phyloP scores from a whole-genome alignment of 1,140 invertebrate species.

The Neodiprion fabricii region DNA sequence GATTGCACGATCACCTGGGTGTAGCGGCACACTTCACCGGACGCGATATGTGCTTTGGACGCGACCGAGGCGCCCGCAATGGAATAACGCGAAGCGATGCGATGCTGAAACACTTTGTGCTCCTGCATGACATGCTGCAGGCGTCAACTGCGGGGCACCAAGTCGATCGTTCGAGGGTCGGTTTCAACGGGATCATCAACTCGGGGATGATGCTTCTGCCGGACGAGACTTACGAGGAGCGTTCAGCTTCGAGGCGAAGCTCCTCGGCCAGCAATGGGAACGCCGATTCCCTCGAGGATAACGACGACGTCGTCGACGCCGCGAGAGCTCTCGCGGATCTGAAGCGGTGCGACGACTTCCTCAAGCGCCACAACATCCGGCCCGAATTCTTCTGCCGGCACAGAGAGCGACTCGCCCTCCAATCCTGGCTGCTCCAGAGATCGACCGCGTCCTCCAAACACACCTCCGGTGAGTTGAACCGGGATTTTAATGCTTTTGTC shows the following conservation, averaged over 20 bases:
- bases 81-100: neutral
- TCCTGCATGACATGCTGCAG: neutral
- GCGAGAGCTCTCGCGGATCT: constrained; percentile 63
- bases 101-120: constrained; percentile 5
- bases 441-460: constrained; percentile 39
- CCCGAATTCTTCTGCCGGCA: constrained; percentile 71
- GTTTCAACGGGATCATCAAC: constrained; percentile 17
- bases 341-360: constrained; percentile 68
- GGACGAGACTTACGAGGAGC: constrained; percentile 72
- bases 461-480: constrained; percentile 42
- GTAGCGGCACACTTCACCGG: neutral
- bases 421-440: constrained; percentile 58
- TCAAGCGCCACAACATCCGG: constrained; percentile 68
- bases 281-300: constrained; percentile 15
- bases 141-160: neutral
- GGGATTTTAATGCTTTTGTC: neutral
- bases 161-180: neutral
- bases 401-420: constrained; percentile 61
- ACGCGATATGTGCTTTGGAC: constrained; percentile 4
- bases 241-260: constrained; percentile 36
- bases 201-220: constrained; percentile 66
- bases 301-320: constrained; percentile 54
- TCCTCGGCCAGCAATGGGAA: constrained; percentile 20
- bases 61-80: constrained; percentile 23
- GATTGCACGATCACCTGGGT: too few species aligned